These are phyloP conservation scores for Gopherus flavomarginatus DNA, from an alignment of 2,113 vertebrate species.

Conservation along the genomic window DNA sequence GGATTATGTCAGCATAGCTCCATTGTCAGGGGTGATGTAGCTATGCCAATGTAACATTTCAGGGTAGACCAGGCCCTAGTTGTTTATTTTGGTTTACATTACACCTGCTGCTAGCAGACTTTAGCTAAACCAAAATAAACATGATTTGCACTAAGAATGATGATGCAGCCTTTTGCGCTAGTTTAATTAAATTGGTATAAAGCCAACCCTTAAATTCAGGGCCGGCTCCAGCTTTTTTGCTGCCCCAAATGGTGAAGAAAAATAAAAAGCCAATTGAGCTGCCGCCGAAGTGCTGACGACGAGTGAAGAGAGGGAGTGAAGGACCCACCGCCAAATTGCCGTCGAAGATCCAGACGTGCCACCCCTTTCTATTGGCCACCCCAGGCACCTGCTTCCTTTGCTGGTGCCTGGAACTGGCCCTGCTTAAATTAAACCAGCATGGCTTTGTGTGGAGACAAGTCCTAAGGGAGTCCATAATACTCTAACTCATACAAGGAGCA, in stretches of 20 bases:
- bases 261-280: too few species aligned
- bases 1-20: background rate
- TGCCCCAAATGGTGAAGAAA: too few species aligned
- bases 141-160: rapidly evolving
- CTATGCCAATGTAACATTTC: background rate
- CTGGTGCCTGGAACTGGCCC: too few species aligned
- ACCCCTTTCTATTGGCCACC: too few species aligned
- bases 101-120: background rate
- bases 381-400: too few species aligned
- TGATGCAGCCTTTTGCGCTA: rapidly evolving
- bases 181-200: background rate
- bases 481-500: background rate
- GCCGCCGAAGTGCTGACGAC: too few species aligned
- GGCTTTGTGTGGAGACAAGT: rapidly evolving
- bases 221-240: too few species aligned
- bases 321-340: too few species aligned
- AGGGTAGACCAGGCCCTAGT: background rate
- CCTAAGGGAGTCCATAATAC: background rate
- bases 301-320: too few species aligned
- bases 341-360: too few species aligned
- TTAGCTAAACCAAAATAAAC: background rate
- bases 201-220: background rate
- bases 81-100: background rate
- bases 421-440: background rate
- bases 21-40: background rate